Evolutionary conservation across 92 coral and sea anemone species (phyloP).

Genomic region (Siderastrea radians): DNA sequence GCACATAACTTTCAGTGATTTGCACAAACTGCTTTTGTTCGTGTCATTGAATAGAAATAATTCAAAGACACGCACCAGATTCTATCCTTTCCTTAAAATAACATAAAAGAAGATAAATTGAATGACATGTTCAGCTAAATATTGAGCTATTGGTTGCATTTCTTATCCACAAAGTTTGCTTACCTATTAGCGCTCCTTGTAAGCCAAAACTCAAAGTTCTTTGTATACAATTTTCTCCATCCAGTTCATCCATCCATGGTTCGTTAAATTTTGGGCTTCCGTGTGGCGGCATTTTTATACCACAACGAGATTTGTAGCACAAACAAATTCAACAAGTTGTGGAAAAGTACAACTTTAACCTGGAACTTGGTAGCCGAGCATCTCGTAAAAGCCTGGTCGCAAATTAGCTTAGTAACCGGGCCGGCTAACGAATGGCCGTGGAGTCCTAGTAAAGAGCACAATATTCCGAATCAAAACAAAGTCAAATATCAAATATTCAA

Average conservation of each 20-base stretch:
- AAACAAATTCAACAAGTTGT: neutral
- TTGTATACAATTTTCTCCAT: conserved; percentile 82
- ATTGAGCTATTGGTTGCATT: neutral
- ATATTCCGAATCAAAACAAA: neutral
- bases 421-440: neutral
- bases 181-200: conserved; percentile 92
- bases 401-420: neutral
- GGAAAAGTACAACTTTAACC: neutral
- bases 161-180: neutral
- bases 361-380: conserved; percentile 33
- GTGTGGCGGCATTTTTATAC: conserved; percentile 8
- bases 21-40: no score
- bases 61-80: no score
- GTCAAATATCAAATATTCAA: neutral
- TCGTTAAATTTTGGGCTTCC: conserved; percentile 65
- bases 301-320: neutral
- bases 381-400: conserved; percentile 7
- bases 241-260: conserved; percentile 90
- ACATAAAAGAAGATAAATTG: no score
- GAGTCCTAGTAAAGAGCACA: neutral
- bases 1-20: no score
- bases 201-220: conserved; percentile 85
- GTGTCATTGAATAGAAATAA: no score
- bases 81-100: no score
- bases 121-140: neutral